Percentiles rank a stretch among this genome's conserved stretches.
Evolutionary conservation across 2,113 vertebrate species (phyloP).

Genomic region (Pogona vitticeps): DNA sequence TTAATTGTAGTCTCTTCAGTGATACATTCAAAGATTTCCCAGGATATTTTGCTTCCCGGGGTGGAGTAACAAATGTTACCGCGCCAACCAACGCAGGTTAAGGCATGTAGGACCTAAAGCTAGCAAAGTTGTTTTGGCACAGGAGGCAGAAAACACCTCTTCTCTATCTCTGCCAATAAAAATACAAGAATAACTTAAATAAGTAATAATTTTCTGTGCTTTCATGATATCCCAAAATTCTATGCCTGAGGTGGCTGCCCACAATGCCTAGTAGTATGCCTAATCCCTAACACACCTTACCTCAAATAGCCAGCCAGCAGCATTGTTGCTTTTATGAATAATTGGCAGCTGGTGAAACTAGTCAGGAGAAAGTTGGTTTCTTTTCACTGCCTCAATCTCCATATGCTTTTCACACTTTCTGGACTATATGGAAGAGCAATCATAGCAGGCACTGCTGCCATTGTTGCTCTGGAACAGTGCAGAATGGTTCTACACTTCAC

Average conservation of each 20-base stretch:
- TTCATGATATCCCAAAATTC: neutral
- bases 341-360: neutral
- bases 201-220: neutral
- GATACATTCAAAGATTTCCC: no score
- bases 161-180: no score
- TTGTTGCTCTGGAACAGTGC: no score
- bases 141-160: neutral
- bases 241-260: no score
- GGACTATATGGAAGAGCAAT: neutral
- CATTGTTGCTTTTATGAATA: neutral
- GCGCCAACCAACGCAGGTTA: neutral
- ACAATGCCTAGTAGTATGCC: no score
- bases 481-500: no score
- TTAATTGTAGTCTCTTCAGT: no score
- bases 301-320: neutral
- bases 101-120: neutral
- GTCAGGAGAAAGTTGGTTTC: neutral
- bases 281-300: neutral
- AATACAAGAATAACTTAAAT: neutral
- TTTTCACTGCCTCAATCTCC: neutral
- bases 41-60: neutral
- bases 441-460: neutral
- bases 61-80: neutral
- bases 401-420: neutral
- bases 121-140: neutral